Base-by-base conservation (phyloP, 1,140 invertebrate genomes). In the Pseudomyrmex gracilis region DNA sequence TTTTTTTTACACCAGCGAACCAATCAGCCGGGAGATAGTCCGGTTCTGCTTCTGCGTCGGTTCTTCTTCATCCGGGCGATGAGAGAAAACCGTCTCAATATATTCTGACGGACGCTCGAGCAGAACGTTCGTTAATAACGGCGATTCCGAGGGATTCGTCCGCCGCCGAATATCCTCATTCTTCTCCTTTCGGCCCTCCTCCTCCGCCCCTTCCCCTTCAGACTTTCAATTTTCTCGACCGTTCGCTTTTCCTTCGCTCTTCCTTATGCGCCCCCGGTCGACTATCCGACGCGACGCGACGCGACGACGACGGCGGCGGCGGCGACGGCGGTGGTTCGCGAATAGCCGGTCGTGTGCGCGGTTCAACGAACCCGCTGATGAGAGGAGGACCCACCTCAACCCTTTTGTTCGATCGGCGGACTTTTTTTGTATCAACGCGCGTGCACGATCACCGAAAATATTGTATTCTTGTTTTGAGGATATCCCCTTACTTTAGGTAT, bases 91-190 rank as follows among this genome's bases (percentile, higher is more conserved):
- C 47, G 63, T 51, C 47, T 83, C 70, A 55, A 83, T 83, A 83
- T 83, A 85, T 85, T 83, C 47, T 53, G 74, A 83, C 64, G 63
- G 53, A 47, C 13, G 43, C 5, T 13, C 49, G 24, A 43, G 9
- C 45, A 15, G 53, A 12, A 70, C 74, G 83, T 64, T 71, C 66
- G 57, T 84, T 82, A 82, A 70, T 82, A 71, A 70, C 67, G 60
- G 43, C 67, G 58, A 80, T 71, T n/a, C 20, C 74, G 10, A n/a
- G 15, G 70, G 24, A 60, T 55, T 43, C 34, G 12, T 20, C 53
- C 24, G 70, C 12, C 80, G 22, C 12, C 80, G 43, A 76, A 83
- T 67, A 61, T 83, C 60, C 66, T 74, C 43, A 57, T 66, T 12
- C 20, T 15, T 9, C n/a, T 43, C n/a, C 13, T 34, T 34, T 34